Base-by-base conservation (phyloP, 2,888 invertebrate genomes). In the Pollenia griseotomentosa region DNA sequence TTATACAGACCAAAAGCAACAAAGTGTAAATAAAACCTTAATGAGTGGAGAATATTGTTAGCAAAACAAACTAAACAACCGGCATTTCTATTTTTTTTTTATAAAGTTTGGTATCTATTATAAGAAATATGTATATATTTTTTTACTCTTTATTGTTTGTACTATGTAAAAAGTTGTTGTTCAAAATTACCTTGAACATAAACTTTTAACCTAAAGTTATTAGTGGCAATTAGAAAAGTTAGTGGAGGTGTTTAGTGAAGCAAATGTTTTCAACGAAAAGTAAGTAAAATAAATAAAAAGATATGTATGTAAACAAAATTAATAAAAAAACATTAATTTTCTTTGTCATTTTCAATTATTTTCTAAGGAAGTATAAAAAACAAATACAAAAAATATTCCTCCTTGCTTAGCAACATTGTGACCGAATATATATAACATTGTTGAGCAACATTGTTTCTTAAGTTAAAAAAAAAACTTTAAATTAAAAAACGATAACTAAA, bases 21-120 rank as follows among this genome's bases (percentile, higher is more conserved):
- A 59, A 55, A 77, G 73, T 14, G 23, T 33, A 57, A 46, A 68
- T 44, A 81, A 55, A 71, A 68, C 8, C 11, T 44, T 61, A 82
- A 46, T 63, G 46, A 73, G 73, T 66, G 14, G 42, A 73, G 83
- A 86, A 86, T 81, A 75, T 53, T 71, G 65, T 75, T 70, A 86
- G 86, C 86, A 87, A 87, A 87, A 87, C 86, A 87, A 83, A 87
- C 77, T 68, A 77, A 59, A 46, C 48, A 86, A 86, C 83, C 86
- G 86, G 86, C 83, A 71, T 83, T 83, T 78, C 23, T 74, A 63
- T 51, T 53, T 55, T 68, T 55, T 57, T 65, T 46, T 44, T 16
- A 14, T 16, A 12, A 14, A 42, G 42, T 42, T 65, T 63, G 63
- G n/a, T 53, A 40, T 9, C 16, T 42, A 63, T 63, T 44, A 6